Evolutionary conservation across 2,113 vertebrate genomes (phyloP), one percentile per base, ranked within the genome.

Genomic region (Pollachius pollachius): DNA sequence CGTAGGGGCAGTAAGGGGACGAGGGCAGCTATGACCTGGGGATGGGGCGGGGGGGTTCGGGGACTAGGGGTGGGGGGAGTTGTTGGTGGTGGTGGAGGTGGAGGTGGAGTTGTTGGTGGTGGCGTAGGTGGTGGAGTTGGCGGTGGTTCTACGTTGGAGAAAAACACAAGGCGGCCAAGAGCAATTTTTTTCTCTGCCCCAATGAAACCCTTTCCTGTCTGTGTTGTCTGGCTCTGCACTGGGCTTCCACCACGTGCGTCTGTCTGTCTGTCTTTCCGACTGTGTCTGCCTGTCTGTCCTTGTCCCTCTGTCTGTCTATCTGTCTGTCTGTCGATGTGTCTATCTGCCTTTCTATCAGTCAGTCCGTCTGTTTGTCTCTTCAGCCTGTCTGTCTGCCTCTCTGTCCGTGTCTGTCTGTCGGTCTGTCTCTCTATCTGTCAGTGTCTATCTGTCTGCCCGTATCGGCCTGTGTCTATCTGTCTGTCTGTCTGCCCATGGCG

Each of bases 151-250:
- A 84, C 85, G 85, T 82, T 81, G 84, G 86, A 83, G 79, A 83
- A 86, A 88, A 75, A 17, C 71, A 81, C 73, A 78, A 77, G 85
- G 84, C 63, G 62, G 66, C 69, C 71, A 78, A 77, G 72, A 81
- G 76, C 76, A 72, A 74, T 83, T 87, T 68, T 76, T 85, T 84
- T 89, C 78, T 85, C 73, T 68, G 74, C 84, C 67, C 67, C 41
- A 23, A 74, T 74, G 21, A 74, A 83, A 76, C 78, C 77, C 70
- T 75, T 70, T 75, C 72, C 75, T 66, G 57, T 71, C 64, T 63
- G 21, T 66, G 76, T 77, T 81, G 84, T 74, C 69, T 64, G 18
- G 74, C 69, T 64, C 54, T 27, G 64, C 3, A 52, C 84, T 80
- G 76, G 81, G 82, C 81, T 72, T 81, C 81, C 81, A 74, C 65